phyloP scores from a whole-genome alignment of 2,888 invertebrate genomes.

The Hyppa rectilinea region DNA sequence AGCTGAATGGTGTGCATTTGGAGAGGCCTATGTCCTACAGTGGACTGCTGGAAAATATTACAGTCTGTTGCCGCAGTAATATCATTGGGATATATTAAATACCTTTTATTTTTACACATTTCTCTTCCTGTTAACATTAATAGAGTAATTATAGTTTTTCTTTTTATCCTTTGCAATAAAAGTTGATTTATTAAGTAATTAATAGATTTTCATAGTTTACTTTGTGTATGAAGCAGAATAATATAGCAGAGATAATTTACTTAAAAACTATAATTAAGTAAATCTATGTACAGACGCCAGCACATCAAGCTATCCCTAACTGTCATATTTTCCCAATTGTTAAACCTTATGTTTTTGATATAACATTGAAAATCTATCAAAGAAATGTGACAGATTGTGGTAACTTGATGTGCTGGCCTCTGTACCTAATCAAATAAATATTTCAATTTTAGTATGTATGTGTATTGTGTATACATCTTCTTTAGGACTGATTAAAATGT shows the following conservation, averaged over 20 bases:
- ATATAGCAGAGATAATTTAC: constrained; percentile 4
- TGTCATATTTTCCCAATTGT: too few relatives aligned
- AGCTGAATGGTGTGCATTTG: too few relatives aligned
- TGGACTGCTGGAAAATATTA: too few relatives aligned
- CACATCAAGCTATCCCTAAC: too few relatives aligned
- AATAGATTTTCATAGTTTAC: not conserved
- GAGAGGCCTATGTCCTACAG: too few relatives aligned
- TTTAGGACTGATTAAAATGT: constrained; percentile 26
- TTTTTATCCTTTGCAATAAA: constrained; percentile 5
- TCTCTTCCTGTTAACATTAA: not conserved
- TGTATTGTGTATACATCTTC: constrained; percentile 2
- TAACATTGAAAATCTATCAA: too few relatives aligned
- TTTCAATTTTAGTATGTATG: constrained; percentile 7
- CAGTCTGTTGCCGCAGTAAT: not conserved
- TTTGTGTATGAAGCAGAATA: constrained; percentile 3
- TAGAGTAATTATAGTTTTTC: not conserved
- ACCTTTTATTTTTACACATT: constrained; percentile 7
- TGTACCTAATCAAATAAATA: constrained; percentile 2
- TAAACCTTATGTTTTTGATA: too few relatives aligned
- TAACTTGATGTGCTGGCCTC: too few relatives aligned
- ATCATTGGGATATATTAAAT: constrained; percentile 8
- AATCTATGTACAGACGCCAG: too few relatives aligned
- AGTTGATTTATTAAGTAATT: not conserved
- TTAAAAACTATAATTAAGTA: constrained; percentile 14
- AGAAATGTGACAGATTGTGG: too few relatives aligned